Evolutionary conservation across 2,888 invertebrate species (phyloP).

Genomic region (Rhingia rostrata): DNA sequence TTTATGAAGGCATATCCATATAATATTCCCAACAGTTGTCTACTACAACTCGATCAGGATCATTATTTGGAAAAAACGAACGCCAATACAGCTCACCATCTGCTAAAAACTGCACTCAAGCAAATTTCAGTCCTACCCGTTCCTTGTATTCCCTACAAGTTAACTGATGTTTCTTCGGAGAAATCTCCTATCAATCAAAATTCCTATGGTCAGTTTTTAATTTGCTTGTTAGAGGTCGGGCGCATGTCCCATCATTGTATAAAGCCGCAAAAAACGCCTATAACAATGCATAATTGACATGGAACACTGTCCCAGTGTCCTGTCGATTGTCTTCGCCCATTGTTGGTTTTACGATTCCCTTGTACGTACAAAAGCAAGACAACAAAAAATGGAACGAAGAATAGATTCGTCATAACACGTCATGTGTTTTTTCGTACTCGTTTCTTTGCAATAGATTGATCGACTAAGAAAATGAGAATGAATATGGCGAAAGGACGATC

Average conservation of each 20-base stretch:
- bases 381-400: slow-evolving; percentile 26
- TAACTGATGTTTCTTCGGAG: slow-evolving; percentile 8
- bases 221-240: slow-evolving; percentile 46
- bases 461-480: slow-evolving; percentile 15
- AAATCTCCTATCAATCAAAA: slow-evolving; percentile 59
- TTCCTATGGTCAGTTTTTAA: slow-evolving; percentile 60
- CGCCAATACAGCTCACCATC: not conserved
- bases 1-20: too few relatives aligned
- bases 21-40: too few relatives aligned
- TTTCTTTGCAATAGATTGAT: slow-evolving; percentile 33
- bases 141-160: not conserved
- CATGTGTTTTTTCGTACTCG: slow-evolving; percentile 44
- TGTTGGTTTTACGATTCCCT: slow-evolving; percentile 41
- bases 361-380: slow-evolving; percentile 31
- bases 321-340: slow-evolving; percentile 36
- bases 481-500: slow-evolving; percentile 35
- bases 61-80: not conserved
- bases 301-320: slow-evolving; percentile 51
- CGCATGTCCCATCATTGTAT: slow-evolving; percentile 43
- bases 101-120: not conserved
- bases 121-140: not conserved
- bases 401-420: slow-evolving; percentile 75
- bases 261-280: slow-evolving; percentile 14
- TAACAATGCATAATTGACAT: slow-evolving; percentile 64
- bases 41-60: not conserved